Percentiles rank a stretch among this genome's conserved stretches.
Evolutionary conservation across 1,140 invertebrate species (phyloP).

Genomic region (Acromyrmex heyeri): DNA sequence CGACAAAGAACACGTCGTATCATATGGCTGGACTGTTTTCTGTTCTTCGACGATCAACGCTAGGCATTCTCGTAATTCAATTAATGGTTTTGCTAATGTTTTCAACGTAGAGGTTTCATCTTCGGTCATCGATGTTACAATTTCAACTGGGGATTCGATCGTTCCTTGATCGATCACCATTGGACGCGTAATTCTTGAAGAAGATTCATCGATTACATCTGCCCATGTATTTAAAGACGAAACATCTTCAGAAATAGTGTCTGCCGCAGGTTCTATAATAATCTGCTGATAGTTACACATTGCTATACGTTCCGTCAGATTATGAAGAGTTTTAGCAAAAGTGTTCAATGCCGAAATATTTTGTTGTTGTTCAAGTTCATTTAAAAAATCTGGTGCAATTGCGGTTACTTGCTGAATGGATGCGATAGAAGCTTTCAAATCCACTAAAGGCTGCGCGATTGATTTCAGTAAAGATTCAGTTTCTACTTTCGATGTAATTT

Average conservation of each 20-base stretch:
- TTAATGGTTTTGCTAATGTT: slow-evolving; percentile 86
- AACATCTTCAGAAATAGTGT: slow-evolving; percentile 69
- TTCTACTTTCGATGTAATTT: slow-evolving; percentile 65
- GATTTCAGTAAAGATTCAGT: slow-evolving; percentile 65
- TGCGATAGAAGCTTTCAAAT: slow-evolving; percentile 83
- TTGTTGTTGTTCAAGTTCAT: slow-evolving; percentile 77
- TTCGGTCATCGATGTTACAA: slow-evolving; percentile 66
- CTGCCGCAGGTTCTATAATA: slow-evolving; percentile 66
- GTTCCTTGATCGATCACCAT: slow-evolving; percentile 58
- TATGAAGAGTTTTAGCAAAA: slow-evolving; percentile 86
- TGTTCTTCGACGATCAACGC: slow-evolving; percentile 85
- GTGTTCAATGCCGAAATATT: slow-evolving; percentile 83
- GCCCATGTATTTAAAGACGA: slow-evolving; percentile 72
- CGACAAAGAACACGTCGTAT: slow-evolving; percentile 74
- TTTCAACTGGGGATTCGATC: slow-evolving; percentile 66
- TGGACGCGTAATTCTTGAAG: slow-evolving; percentile 26
- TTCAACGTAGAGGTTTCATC: slow-evolving; percentile 64
- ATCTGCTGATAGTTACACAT: slow-evolving; percentile 74
- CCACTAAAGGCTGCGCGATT: slow-evolving; percentile 80
- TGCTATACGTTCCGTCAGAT: slow-evolving; percentile 80
- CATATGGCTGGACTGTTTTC: slow-evolving; percentile 81
- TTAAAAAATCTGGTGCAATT: slow-evolving; percentile 15
- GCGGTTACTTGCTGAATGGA: slow-evolving; percentile 82
- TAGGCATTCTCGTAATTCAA: slow-evolving; percentile 87
- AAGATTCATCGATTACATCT: slow-evolving; percentile 53